phyloP scores from a whole-genome alignment of 2,888 invertebrate species.

The Thereva nobilitata region DNA sequence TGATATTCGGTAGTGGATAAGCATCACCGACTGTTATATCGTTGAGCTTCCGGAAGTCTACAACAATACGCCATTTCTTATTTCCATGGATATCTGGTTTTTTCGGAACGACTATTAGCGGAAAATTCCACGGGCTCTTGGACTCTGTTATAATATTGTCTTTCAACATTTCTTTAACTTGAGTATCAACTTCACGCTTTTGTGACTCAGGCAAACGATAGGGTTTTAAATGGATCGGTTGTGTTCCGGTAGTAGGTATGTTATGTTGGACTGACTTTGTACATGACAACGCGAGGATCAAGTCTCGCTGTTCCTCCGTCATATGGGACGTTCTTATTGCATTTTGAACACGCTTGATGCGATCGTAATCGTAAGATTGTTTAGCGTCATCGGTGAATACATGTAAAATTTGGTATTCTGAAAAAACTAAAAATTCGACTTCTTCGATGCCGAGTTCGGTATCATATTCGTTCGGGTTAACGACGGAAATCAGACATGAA shows the following conservation, averaged over 20 bases:
- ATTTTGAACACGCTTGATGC: neutral
- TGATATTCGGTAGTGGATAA: constrained; percentile 45
- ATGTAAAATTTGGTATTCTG: neutral
- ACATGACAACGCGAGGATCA: no score
- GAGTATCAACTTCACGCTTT: no score
- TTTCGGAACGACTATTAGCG: no score
- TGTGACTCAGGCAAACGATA: no score
- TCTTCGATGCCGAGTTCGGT: neutral
- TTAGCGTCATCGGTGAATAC: neutral
- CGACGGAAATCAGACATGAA: neutral
- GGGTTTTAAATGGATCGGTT: neutral
- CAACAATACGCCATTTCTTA: constrained; percentile 26
- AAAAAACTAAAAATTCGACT: neutral
- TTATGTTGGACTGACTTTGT: no score
- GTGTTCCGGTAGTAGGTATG: neutral
- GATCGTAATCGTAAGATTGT: neutral
- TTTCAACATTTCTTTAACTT: no score
- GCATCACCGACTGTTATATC: constrained; percentile 41
- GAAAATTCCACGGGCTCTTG: no score
- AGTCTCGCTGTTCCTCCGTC: no score
- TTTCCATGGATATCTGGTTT: no score
- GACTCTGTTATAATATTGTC: no score
- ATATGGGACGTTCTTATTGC: no score
- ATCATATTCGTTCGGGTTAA: neutral
- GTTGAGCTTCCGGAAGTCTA: neutral